These are phyloP conservation scores for Hippolais icterina DNA, from an alignment of 2,113 vertebrate species.

Conservation along the genomic window DNA sequence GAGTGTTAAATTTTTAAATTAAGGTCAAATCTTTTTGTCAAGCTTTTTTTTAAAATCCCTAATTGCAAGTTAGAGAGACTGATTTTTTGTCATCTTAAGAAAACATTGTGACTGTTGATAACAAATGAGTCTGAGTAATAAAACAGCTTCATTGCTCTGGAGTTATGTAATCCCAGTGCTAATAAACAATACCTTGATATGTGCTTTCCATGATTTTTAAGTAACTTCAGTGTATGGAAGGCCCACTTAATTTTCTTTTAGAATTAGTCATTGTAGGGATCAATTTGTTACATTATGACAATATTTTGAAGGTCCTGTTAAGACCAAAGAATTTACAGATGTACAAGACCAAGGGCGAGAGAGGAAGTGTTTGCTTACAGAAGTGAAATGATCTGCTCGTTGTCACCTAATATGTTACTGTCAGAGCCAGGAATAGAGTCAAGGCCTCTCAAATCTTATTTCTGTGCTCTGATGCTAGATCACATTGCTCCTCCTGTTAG, in stretches of 20 bases:
- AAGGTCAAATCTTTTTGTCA: conserved; percentile 42
- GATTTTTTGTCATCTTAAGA: conserved; percentile 42
- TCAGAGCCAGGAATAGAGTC: not conserved
- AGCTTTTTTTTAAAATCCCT: not conserved
- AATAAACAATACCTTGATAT: not conserved
- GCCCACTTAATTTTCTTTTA: not conserved
- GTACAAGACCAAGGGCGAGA: not conserved
- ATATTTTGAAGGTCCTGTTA: not conserved
- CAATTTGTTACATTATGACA: not conserved
- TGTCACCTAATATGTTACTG: conserved; percentile 13
- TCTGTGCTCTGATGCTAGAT: not conserved
- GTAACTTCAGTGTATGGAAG: not conserved
- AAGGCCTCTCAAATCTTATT: not conserved
- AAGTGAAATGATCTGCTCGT: not conserved
- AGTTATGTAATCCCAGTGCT: not conserved
- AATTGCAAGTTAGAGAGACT: conserved; percentile 50
- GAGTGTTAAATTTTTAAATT: conserved; percentile 56
- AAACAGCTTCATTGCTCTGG: not conserved
- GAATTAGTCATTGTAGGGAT: not conserved
- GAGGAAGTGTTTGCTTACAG: not conserved
- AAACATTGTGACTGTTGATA: conserved; percentile 14
- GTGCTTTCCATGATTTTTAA: not conserved
- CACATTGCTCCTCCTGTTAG: not conserved
- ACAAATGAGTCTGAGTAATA: conserved; percentile 3
- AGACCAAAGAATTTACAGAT: not conserved